Conservation (phyloP, 2,797 vertebrate genomes). For the Sparus aurata region DNA sequence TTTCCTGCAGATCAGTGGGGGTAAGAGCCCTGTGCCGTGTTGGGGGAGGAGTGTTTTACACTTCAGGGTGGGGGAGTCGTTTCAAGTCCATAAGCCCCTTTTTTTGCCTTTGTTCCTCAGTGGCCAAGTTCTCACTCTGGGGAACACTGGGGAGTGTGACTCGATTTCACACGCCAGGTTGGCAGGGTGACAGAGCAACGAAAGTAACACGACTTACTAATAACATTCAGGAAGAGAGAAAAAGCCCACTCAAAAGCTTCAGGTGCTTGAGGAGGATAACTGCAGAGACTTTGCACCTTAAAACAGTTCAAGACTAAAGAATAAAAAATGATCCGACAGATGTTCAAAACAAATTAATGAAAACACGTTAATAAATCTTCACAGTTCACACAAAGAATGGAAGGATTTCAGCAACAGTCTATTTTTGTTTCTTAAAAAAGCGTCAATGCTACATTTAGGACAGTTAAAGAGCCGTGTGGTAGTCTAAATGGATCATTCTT, state of each 20-base stretch:
- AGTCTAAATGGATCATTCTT: not conserved
- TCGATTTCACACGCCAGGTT: slow-evolving; percentile 84
- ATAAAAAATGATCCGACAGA: not conserved
- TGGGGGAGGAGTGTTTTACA: slow-evolving; percentile 88
- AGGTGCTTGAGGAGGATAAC: slow-evolving; percentile 64
- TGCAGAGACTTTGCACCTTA: slow-evolving; percentile 57
- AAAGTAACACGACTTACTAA: slow-evolving; percentile 83
- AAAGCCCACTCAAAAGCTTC: slow-evolving; percentile 60
- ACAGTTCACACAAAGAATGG: not conserved
- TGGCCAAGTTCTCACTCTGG: slow-evolving; percentile 85
- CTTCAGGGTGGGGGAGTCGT: slow-evolving; percentile 85
- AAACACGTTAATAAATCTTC: not conserved
- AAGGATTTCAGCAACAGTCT: not conserved
- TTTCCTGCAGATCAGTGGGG: slow-evolving; percentile 89
- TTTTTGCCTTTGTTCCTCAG: slow-evolving; percentile 89
- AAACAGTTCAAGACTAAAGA: slow-evolving; percentile 42
- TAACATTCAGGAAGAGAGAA: slow-evolving; percentile 80
- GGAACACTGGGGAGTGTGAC: slow-evolving; percentile 84
- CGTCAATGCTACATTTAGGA: slow-evolving; percentile 34
- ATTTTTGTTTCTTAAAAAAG: not conserved
- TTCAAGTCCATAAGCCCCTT: slow-evolving; percentile 88
- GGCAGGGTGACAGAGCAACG: slow-evolving; percentile 80
- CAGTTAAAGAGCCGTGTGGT: slow-evolving; percentile 21
- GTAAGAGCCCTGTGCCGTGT: slow-evolving; percentile 83
- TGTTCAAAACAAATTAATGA: slow-evolving; percentile 19